Evolutionary conservation across 2,113 vertebrate species (phyloP), one percentile per base, ranked within the genome.

Genomic region (Willisornis vidua): DNA sequence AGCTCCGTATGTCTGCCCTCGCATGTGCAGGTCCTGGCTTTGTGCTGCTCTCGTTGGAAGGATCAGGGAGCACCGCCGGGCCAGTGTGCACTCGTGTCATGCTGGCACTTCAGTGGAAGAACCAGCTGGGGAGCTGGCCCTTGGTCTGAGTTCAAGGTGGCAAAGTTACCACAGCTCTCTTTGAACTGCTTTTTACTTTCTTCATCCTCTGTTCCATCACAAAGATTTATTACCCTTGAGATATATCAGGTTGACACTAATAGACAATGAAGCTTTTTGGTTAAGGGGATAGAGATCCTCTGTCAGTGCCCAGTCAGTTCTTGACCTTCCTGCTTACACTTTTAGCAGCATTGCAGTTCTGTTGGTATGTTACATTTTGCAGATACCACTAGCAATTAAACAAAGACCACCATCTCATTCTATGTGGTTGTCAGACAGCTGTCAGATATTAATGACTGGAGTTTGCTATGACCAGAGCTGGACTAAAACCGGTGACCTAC

Each of bases 401-500:
- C 52, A 35, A 71, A 68, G 76, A 93, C 90, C 79, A 68, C 68
- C 61, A 29, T 80, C 59, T 84, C 57, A 22, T 81, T 81, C 73
- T 49, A 7, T 0, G 0, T 75, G 14, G 10, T 73, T 82, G 20
- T 66, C 70, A 89, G 75, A 84, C 79, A 90, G 45, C 65, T 90
- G 68, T 63, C 79, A 89, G 48, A 58, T 94, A 85, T 54, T 94
- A 92, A 90, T 82, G 86, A 73, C 59, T 22, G 3, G 31, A 89
- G 73, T 89, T 94, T 75, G 49, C 70, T 61, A 58, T 65, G 76
- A 87, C 48, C 52, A 54, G 88, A 90, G 48, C 31, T 75, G 90
- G 61, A 82, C 94, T 96, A 90, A 91, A 92, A 82, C 9, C 57
- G 63, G 49, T 94, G 91, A 94, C 93, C 89, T 94, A 83, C 70